A percentile compares a stretch with the other conserved stretches of the same genome.
These are phyloP conservation scores for Habroteleia sp. DNA, from an alignment of 2,888 invertebrate species.

Conservation along the genomic window DNA sequence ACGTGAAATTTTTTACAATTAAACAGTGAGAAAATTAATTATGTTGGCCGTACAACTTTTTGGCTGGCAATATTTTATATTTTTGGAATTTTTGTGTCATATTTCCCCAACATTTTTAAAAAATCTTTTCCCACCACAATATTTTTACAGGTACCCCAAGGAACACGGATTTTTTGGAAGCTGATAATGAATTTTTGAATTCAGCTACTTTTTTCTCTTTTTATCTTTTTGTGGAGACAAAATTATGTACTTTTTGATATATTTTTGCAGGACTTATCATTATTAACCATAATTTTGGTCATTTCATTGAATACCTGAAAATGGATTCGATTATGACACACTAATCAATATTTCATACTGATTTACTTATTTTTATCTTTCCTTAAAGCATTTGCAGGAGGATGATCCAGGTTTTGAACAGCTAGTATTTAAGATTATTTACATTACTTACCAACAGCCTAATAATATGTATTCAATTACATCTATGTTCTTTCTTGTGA, in stretches of 20 bases:
- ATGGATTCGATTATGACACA: conserved; percentile 72
- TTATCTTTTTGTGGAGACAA: too few species aligned
- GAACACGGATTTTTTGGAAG: conserved; percentile 80
- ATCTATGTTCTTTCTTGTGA: conserved; percentile 77
- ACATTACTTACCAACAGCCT: conserved; percentile 71
- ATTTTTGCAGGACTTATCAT: conserved; percentile 72
- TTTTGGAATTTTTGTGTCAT: conserved; percentile 79
- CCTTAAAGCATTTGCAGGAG: conserved; percentile 81
- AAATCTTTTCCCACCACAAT: conserved; percentile 63
- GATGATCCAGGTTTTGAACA: conserved; percentile 81
- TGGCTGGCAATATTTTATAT: conserved; percentile 81
- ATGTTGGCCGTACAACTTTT: conserved; percentile 73
- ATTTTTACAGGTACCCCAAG: conserved; percentile 80
- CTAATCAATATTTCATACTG: conserved; percentile 75
- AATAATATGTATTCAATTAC: conserved; percentile 75
- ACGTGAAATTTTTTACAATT: conserved; percentile 41
- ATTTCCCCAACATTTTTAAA: conserved; percentile 49
- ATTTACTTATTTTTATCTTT: conserved; percentile 79
- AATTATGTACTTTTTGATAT: conserved; percentile 54
- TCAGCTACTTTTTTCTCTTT: conserved; percentile 71
- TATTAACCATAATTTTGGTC: conserved; percentile 58
- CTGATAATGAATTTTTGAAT: conserved; percentile 79
- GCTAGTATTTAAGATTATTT: conserved; percentile 79
- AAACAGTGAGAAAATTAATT: conserved; percentile 19
- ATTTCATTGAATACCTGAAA: conserved; percentile 59